These are phyloP conservation scores for Lucinisca nassula DNA, from an alignment of 2,888 invertebrate genomes.

Conservation along the genomic window DNA sequence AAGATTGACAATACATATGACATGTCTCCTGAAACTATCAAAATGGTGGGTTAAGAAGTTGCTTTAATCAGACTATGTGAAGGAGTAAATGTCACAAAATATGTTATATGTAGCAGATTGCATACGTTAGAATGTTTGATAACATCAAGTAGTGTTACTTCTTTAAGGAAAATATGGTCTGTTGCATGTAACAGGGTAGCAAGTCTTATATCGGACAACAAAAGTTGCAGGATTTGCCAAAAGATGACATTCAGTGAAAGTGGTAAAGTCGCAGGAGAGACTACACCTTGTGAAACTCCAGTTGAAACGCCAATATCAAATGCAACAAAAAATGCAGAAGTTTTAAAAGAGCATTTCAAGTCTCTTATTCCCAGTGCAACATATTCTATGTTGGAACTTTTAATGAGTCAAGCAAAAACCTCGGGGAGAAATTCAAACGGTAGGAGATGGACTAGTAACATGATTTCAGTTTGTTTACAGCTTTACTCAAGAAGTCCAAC, in stretches of 20 bases:
- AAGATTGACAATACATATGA: constrained; percentile 14
- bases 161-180: not conserved
- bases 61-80: constrained; percentile 27
- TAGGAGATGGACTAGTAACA: constrained; percentile 29
- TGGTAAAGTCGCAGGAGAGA: too few relatives aligned
- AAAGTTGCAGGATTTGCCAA: constrained; percentile 31
- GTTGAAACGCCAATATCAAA: too few relatives aligned
- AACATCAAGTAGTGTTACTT: not conserved
- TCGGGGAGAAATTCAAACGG: constrained; percentile 17
- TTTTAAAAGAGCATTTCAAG: not conserved
- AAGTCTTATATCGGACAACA: not conserved
- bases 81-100: constrained; percentile 23
- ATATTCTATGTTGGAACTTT: constrained; percentile 40
- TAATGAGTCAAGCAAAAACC: constrained; percentile 48
- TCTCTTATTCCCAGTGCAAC: not conserved
- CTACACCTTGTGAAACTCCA: too few relatives aligned
- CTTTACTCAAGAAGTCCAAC: constrained; percentile 44
- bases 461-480: constrained; percentile 39
- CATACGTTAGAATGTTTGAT: constrained; percentile 26
- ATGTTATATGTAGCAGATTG: constrained; percentile 37
- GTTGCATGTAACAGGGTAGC: constrained; percentile 17
- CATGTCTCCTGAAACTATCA: constrained; percentile 16
- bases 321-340: not conserved
- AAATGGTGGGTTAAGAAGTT: constrained; percentile 17
- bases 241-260: constrained; percentile 35